Conservation (phyloP, 2,113 vertebrate genomes). For the Chunga burmeisteri region DNA sequence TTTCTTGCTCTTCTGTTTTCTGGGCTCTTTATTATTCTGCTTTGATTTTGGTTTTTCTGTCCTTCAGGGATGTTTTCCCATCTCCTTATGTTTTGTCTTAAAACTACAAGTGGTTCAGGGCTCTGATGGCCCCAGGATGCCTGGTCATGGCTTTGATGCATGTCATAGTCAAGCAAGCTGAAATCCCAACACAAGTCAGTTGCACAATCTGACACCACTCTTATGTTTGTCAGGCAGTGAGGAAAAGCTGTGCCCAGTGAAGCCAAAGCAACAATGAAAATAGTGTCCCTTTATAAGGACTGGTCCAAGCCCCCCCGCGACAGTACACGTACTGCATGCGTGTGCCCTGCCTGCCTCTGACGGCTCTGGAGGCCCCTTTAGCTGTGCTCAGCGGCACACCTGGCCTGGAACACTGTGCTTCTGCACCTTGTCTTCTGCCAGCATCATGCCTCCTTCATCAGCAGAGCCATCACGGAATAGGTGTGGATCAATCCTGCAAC, state of each 20-base stretch:
- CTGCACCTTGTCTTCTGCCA: background rate
- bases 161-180: background rate
- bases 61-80: background rate
- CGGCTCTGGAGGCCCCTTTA: background rate
- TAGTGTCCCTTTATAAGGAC: background rate
- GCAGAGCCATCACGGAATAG: background rate
- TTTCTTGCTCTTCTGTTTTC: background rate
- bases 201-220: background rate
- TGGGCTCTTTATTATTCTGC: background rate
- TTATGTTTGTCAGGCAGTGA: background rate
- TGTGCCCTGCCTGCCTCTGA: background rate
- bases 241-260: background rate
- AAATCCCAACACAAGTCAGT: background rate
- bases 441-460: background rate
- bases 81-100: background rate
- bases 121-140: background rate
- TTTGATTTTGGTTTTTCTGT: background rate
- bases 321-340: rapidly evolving
- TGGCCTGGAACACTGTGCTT: background rate
- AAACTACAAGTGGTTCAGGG: background rate
- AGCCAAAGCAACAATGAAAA: background rate
- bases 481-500: background rate
- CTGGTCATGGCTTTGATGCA: background rate
- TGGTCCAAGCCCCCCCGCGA: background rate
- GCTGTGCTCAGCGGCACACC: background rate